phyloP scores from a whole-genome alignment of 1,140 invertebrate species.

The Stegodyphus dumicola region DNA sequence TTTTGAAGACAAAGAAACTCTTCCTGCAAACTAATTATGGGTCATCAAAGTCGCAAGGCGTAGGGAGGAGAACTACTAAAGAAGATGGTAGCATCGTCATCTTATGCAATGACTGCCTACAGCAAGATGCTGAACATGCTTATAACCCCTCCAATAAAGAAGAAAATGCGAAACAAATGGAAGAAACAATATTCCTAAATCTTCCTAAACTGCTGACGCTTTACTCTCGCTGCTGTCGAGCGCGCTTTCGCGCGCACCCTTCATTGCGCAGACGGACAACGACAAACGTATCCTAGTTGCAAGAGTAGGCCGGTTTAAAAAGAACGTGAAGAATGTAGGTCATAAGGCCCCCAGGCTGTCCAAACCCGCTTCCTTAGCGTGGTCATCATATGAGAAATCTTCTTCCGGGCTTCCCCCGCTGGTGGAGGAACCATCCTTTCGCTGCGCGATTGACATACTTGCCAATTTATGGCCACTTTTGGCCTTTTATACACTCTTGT shows the following conservation, averaged over 20 bases:
- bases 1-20: no score
- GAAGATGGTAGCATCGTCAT: not conserved
- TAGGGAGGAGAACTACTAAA: no score
- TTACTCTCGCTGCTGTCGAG: not conserved
- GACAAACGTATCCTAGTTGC: not conserved
- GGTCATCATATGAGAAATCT: slow-evolving; percentile 18
- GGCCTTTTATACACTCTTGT: not conserved
- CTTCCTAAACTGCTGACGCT: no score
- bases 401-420: not conserved
- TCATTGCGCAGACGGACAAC: not conserved
- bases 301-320: slow-evolving; percentile 1
- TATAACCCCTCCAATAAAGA: not conserved
- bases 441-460: not conserved
- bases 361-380: not conserved
- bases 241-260: not conserved
- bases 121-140: not conserved
- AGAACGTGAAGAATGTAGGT: slow-evolving; percentile 1
- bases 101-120: not conserved
- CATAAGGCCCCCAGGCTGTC: not conserved
- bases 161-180: not conserved
- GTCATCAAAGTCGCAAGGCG: no score
- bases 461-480: not conserved
- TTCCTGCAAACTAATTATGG: no score
- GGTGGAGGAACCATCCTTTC: not conserved
- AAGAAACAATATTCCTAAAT: not conserved